Percentiles rank a stretch among this genome's conserved stretches.
Evolutionary conservation across 2,888 invertebrate species (phyloP).

Genomic region (Dryadula phaetusa): DNA sequence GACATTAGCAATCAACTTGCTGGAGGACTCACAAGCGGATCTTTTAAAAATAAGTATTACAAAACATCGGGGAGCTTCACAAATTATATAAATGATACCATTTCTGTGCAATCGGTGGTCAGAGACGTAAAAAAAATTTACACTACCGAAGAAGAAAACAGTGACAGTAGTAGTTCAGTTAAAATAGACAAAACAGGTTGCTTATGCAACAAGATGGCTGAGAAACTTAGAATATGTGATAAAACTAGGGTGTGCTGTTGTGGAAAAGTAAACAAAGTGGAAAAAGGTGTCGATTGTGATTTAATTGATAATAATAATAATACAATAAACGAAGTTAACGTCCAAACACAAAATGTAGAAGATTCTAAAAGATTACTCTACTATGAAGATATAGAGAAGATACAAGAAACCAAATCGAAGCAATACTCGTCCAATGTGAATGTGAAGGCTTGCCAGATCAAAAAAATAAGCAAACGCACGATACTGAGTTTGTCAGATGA

Average conservation of each 20-base stretch:
- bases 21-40: conserved; percentile 57
- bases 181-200: conserved; percentile 49
- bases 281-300: conserved; percentile 59
- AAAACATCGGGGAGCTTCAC: conserved; percentile 61
- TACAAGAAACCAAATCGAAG: conserved; percentile 4
- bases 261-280: conserved; percentile 46
- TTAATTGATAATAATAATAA: conserved; percentile 50
- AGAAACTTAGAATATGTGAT: conserved; percentile 54
- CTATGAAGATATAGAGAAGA: background rate
- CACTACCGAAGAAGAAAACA: conserved; percentile 53
- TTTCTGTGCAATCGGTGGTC: conserved; percentile 36
- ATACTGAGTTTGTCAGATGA: conserved; percentile 53
- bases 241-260: conserved; percentile 56
- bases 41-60: conserved; percentile 56
- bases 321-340: conserved; percentile 53
- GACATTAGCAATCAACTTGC: conserved; percentile 52
- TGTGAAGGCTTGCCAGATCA: conserved; percentile 46
- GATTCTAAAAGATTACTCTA: conserved; percentile 47
- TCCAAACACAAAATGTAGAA: conserved; percentile 59
- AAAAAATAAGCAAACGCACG: conserved; percentile 49
- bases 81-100: conserved; percentile 52
- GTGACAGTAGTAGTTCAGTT: conserved; percentile 49
- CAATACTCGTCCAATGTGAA: conserved; percentile 27
- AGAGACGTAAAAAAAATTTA: conserved; percentile 44
- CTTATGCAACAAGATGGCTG: conserved; percentile 60